These are phyloP conservation scores for Huso huso DNA, from an alignment of 2,797 vertebrate genomes.

Conservation along the genomic window DNA sequence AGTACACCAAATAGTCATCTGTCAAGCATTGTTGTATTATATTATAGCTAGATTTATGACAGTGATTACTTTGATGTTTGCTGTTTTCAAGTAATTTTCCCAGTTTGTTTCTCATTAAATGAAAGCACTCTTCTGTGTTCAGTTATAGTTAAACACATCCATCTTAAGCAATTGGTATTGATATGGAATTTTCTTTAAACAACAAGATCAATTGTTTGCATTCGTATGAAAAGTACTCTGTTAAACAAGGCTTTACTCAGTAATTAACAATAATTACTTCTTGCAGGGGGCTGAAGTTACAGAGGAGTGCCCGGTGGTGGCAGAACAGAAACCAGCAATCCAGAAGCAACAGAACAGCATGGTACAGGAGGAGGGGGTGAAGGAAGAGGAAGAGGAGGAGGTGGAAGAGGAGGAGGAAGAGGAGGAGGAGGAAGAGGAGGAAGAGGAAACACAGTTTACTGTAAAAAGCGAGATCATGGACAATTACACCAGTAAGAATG, in stretches of 20 bases:
- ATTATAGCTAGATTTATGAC: background rate
- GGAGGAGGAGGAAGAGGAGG: constrained; percentile 22
- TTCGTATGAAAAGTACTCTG: constrained; percentile 8
- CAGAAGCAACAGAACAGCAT: background rate
- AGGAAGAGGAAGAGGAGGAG: constrained; percentile 39
- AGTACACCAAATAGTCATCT: constrained; percentile 5
- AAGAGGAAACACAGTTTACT: constrained; percentile 49
- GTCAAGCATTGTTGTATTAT: constrained; percentile 13
- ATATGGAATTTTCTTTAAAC: constrained; percentile 8
- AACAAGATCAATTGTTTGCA: constrained; percentile 3
- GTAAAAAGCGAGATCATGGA: constrained; percentile 47
- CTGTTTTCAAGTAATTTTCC: constrained; percentile 17
- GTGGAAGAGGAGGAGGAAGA: constrained; percentile 25
- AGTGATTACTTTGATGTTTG: constrained; percentile 19
- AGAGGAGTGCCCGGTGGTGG: constrained; percentile 32
- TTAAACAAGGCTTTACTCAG: constrained; percentile 2
- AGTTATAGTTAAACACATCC: constrained; percentile 15
- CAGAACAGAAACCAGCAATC: background rate
- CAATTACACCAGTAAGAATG: background rate
- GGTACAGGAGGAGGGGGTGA: constrained; percentile 37
- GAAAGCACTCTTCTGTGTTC: constrained; percentile 7
- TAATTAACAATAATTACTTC: constrained; percentile 15
- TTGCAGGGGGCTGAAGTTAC: constrained; percentile 35
- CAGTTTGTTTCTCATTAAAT: constrained; percentile 4
- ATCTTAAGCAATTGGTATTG: constrained; percentile 1